These are phyloP conservation scores for Tachystola acroxantha DNA, from an alignment of 2,888 invertebrate genomes.

Conservation along the genomic window DNA sequence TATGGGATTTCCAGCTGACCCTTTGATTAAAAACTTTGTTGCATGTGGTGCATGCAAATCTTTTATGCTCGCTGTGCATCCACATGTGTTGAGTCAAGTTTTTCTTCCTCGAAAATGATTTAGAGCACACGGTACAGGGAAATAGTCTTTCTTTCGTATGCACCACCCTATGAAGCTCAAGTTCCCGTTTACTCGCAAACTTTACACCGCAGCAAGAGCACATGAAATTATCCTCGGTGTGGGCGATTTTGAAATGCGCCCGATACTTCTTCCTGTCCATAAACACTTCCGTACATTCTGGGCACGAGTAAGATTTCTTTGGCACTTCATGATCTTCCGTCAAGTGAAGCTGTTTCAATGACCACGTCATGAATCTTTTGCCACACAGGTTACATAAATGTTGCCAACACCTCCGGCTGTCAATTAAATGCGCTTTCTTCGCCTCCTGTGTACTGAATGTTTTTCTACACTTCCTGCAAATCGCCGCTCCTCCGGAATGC, in stretches of 20 bases:
- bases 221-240: slow-evolving; percentile 53
- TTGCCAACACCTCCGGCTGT: slow-evolving; percentile 50
- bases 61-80: slow-evolving; percentile 60
- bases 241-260: slow-evolving; percentile 47
- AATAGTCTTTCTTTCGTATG: slow-evolving; percentile 74
- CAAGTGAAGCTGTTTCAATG: slow-evolving; percentile 48
- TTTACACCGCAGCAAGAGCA: slow-evolving; percentile 60
- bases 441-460: not conserved
- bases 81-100: slow-evolving; percentile 63
- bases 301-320: slow-evolving; percentile 45
- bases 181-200: slow-evolving; percentile 46
- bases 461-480: not conserved
- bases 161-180: slow-evolving; percentile 66
- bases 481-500: slow-evolving; percentile 27
- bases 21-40: slow-evolving; percentile 63
- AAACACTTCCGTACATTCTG: slow-evolving; percentile 51
- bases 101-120: slow-evolving; percentile 59
- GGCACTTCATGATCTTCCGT: slow-evolving; percentile 41
- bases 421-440: slow-evolving; percentile 20
- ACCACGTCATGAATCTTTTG: slow-evolving; percentile 51
- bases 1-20: slow-evolving; percentile 64
- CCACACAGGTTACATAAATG: slow-evolving; percentile 55
- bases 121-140: slow-evolving; percentile 68
- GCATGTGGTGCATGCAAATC: slow-evolving; percentile 57
- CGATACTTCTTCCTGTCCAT: slow-evolving; percentile 46